Evolutionary conservation across 2,888 invertebrate genomes (phyloP).

Genomic region (Drosophila atripex): DNA sequence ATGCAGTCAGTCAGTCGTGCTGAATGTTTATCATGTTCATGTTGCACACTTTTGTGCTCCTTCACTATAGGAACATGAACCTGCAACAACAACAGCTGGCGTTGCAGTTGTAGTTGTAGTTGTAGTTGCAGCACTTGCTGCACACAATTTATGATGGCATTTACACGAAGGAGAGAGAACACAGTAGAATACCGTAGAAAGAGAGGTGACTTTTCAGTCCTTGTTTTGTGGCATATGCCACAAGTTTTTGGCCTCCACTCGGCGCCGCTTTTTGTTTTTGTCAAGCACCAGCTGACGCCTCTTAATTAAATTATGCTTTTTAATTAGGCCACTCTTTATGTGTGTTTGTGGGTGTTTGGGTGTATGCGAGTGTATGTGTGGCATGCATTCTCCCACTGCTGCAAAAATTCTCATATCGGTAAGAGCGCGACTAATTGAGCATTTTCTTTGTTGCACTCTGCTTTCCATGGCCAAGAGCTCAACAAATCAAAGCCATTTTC

Average conservation of each 20-base stretch:
- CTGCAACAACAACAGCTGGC: slow-evolving; percentile 36
- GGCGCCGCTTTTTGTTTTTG: slow-evolving; percentile 34
- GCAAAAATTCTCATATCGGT: slow-evolving; percentile 14
- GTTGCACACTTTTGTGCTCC: slow-evolving; percentile 57
- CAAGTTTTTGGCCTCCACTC: slow-evolving; percentile 34
- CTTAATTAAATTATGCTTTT: slow-evolving; percentile 76
- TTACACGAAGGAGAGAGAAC: slow-evolving; percentile 39
- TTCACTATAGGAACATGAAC: slow-evolving; percentile 52
- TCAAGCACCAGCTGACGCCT: slow-evolving; percentile 54
- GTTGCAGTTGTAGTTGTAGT: slow-evolving; percentile 42
- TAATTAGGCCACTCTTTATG: slow-evolving; percentile 60
- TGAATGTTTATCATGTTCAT: slow-evolving; percentile 45
- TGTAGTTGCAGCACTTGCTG: slow-evolving; percentile 62
- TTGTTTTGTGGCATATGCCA: slow-evolving; percentile 71
- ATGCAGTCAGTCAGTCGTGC: slow-evolving; percentile 37
- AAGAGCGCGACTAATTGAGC: slow-evolving; percentile 45
- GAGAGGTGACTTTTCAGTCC: slow-evolving; percentile 26
- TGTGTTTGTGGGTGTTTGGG: slow-evolving; percentile 5
- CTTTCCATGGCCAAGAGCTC: slow-evolving; percentile 8
- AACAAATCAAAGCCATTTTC: slow-evolving; percentile 27
- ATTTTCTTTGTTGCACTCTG: slow-evolving; percentile 39
- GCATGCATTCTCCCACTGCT: slow-evolving; percentile 17
- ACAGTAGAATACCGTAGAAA: slow-evolving; percentile 5
- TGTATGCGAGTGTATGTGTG: slow-evolving; percentile 1
- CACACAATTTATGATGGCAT: slow-evolving; percentile 76